Evolutionary conservation across 2,888 invertebrate species (phyloP), one percentile per base, ranked within the genome.

Genomic region (Empis livida): DNA sequence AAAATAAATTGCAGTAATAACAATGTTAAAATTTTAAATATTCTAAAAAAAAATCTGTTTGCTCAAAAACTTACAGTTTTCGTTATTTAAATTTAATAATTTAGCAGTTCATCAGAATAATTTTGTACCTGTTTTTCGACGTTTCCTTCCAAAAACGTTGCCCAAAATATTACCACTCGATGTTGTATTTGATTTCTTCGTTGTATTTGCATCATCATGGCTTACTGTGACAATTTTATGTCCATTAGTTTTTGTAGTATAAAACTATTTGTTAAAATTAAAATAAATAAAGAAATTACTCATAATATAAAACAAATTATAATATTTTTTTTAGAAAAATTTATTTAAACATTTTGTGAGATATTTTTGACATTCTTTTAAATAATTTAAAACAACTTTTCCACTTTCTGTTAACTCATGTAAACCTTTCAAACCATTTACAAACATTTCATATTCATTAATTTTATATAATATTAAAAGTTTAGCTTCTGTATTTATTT

Each of bases 111-210:
- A 27, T 27, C 5, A 27, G 20, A n/a, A n/a, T 20, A 20, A 20
- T 20, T n/a, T n/a, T 20, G 6, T 57, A 57, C 57, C 57, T 58
- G 55, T 44, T 51, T 54, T 55, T n/a, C 43, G 46, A 9, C 50
- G 54, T 53, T 67, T 69, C 46, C 63, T 65, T 11, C 59, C 63
- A 54, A 69, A 67, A n/a, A 69, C 59, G 37, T 70, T 68, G 32
- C 67, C 64, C 27, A 69, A 54, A 30, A 70, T 52, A 51, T 63
- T 65, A 43, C 51, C 64, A 31, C 61, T 60, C 1, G 62, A 60
- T 4, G 62, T 60, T 30, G 61, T 61, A 9, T 67, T 59, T 6
- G 60, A 57, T 31, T 64, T 64, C 32, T 59, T 52, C 57, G 58
- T 61, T 50, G 59, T 61, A 23, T 54, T 54, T 40, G 54, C 52